Evolutionary conservation across 2,797 vertebrate genomes (phyloP).

Genomic region (Oreortyx pictus): DNA sequence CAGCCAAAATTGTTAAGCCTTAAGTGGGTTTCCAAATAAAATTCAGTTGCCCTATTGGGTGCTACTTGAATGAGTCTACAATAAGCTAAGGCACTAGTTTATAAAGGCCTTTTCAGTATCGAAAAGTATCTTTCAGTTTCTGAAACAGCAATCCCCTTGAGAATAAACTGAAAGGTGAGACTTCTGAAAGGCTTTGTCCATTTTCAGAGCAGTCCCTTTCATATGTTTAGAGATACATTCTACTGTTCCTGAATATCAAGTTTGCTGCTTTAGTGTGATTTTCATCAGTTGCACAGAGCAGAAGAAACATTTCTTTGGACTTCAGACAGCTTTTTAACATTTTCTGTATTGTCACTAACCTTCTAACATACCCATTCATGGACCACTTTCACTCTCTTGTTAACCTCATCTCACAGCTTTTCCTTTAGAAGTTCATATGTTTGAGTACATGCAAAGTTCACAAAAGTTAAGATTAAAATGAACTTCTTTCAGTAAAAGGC

Average conservation of each 20-base stretch:
- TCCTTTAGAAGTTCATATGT: neutral
- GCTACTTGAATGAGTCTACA: constrained; percentile 67
- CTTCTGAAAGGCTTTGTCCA: constrained; percentile 66
- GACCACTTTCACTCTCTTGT: neutral
- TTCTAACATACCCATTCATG: constrained; percentile 26
- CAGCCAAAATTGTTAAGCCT: constrained; percentile 61
- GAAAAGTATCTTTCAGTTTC: constrained; percentile 63
- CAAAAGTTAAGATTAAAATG: neutral
- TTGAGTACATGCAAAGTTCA: neutral
- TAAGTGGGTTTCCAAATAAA: constrained; percentile 64
- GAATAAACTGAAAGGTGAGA: constrained; percentile 70
- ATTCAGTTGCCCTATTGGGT: constrained; percentile 63
- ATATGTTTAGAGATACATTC: constrained; percentile 52
- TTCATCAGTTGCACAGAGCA: constrained; percentile 6
- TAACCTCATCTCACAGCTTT: neutral
- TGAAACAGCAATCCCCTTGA: constrained; percentile 54
- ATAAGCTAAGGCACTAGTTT: constrained; percentile 53
- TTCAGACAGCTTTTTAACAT: constrained; percentile 49
- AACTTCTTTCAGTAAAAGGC: neutral
- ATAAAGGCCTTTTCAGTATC: constrained; percentile 59
- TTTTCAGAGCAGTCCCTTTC: constrained; percentile 48
- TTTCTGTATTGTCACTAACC: neutral
- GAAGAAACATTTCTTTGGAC: constrained; percentile 55
- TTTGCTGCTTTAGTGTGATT: constrained; percentile 38
- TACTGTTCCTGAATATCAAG: constrained; percentile 69